Conservation (phyloP, 2,797 vertebrate species). For the Alfaro cultratus region DNA sequence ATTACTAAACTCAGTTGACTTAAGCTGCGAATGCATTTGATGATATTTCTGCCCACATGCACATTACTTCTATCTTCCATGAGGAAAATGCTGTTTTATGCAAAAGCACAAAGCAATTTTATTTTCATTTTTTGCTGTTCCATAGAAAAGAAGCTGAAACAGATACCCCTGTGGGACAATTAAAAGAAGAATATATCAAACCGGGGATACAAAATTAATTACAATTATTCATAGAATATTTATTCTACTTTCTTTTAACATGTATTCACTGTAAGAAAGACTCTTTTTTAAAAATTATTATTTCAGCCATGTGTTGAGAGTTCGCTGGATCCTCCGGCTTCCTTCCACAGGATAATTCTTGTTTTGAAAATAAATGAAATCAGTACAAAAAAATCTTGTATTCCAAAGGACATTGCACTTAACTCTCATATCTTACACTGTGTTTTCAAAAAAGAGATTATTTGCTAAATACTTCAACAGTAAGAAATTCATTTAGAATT, state of each 20-base stretch:
- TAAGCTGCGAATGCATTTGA: constrained; percentile 2
- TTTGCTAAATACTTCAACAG: not conserved
- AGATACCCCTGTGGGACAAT: not conserved
- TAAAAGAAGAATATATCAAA: constrained; percentile 18
- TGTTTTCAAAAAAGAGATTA: not conserved
- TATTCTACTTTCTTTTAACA: not conserved
- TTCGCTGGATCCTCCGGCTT: not conserved
- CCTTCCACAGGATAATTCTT: not conserved
- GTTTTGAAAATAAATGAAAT: not conserved
- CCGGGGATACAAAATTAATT: not conserved
- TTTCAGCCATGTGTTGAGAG: not conserved
- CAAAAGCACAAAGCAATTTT: not conserved
- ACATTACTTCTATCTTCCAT: constrained; percentile 13
- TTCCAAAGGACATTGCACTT: not conserved
- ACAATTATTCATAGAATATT: not conserved
- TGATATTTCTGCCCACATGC: constrained; percentile 18
- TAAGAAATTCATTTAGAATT: not conserved
- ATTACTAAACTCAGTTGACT: constrained; percentile 4
- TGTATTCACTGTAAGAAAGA: not conserved
- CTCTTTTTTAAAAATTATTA: not conserved
- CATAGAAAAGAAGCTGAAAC: not conserved
- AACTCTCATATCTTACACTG: not conserved
- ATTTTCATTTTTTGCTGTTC: constrained; percentile 1
- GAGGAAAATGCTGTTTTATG: not conserved
- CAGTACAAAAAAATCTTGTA: not conserved